Base-by-base conservation (phyloP, 2,888 invertebrate species). In the Chrysolina americana region DNA sequence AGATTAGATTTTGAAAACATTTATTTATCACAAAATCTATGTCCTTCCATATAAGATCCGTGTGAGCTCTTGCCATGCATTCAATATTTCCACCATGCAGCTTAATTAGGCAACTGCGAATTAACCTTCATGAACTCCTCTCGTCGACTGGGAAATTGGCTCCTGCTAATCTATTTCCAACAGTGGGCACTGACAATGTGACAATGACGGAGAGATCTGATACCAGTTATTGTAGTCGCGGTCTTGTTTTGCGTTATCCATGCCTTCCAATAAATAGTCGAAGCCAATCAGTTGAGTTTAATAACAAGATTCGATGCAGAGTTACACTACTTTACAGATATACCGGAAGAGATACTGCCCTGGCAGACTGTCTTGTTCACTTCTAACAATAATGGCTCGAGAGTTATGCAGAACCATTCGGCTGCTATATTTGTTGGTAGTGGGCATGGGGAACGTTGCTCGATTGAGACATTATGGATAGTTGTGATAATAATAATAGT, bases 291-390 rank as follows among this genome's bases (percentile, higher is more conserved):
- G 59, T 28, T 28, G 59, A 56, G 23, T 36, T 36, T 28, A 28
- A 59, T 59, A 59, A 59, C 28, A 59, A 28, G 59, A 59, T 59
- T 28, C 59, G 59, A 59, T 59, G 19, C 59, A 36, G 59, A 59
- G 59, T 36, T 59, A 36, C 28, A n/a, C 28, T 59, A 28, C 10
- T 6, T 19, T 36, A 36, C 36, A 59, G 8, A 59, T 59, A 36
- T 36, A 28, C 59, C 36, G 59, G 36, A 23, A 59, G 17, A 59
- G 36, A 59, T 59, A 59, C 8, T 59, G 59, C 23, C 6, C n/a
- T 59, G 59, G 36, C 59, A 59, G 13, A 36, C 28, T 59, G 59
- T 59, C 59, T 59, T 23, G 59, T 59, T 23, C 15, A 6, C n/a
- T 36, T 59, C 23, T 36, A 10, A 59, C 59, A n/a, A 59, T 59